Base-by-base conservation (phyloP, 2,797 vertebrate species). In the Pangasius djambal region DNA sequence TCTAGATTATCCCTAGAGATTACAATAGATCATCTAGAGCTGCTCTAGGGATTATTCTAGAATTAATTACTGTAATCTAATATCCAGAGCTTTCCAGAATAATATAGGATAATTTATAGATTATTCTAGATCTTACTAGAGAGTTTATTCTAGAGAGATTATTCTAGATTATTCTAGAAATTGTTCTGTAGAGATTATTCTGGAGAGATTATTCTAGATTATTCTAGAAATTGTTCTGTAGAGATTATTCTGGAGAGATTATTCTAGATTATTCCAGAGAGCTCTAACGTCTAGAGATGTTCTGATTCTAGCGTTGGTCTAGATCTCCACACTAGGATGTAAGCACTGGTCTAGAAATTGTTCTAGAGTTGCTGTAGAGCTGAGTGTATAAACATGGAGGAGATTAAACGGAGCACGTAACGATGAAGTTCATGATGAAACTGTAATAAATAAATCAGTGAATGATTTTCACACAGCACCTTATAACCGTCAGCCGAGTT, bases 401-500 rank as follows among this genome's bases (percentile, higher is more conserved):
- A 4, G 52, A 81, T 37, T 25, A 20, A 37, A 13, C 72, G 57
- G 77, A 7, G 75, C 8, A 37, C 7, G 2, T 74, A 1, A 55
- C 8, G 8, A 55, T 18, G 28, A 20, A 7, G 50, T 18, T 22
- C 3, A 15, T 61, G 37, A 44, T 28, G 34, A 72, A 9, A 10
- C n/a, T 22, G 1, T 48, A n/a, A n/a, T 6, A 50, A 85, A 50
- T 85, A 70, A 57, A 15, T 57, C 1, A 15, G n/a, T 40, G 20
- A 61, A 74, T 28, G 48, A 40, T 61, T 40, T 55, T 18, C 50
- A 55, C n/a, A 12, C n/a, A 28, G 81, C 92, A 97, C 96, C 95
- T 92, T 93, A 88, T 90, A 94, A 15, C 90, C 89, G 89, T 96
- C 92, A 34, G 93, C 92, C 28, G 94, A 93, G 93, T 94, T 94